Evolutionary conservation across 2,113 vertebrate species (phyloP).

Genomic region (Lagopus muta): DNA sequence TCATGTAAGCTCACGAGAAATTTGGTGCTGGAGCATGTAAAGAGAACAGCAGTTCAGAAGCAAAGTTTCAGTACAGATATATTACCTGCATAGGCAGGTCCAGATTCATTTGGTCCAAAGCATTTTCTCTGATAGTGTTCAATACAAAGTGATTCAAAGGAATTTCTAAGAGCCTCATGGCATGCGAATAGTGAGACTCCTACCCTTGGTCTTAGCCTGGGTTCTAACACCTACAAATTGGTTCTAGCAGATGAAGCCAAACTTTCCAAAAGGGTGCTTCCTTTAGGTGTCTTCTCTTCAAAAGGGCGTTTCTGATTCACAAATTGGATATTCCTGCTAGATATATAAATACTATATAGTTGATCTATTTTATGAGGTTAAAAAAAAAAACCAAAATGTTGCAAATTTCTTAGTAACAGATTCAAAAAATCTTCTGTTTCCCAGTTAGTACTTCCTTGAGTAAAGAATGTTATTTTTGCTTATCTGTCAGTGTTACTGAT

Average conservation of each 20-base stretch:
- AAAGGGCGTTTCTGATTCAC: not conserved
- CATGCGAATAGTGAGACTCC: not conserved
- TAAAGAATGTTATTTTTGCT: not conserved
- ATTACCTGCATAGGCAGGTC: not conserved
- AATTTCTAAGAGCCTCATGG: not conserved
- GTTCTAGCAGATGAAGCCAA: not conserved
- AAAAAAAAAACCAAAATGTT: not conserved
- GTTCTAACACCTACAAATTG: not conserved
- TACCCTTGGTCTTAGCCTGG: not conserved
- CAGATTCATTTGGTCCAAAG: not conserved
- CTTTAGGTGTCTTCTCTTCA: too few species aligned
- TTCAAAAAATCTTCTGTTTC: not conserved
- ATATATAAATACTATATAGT: not conserved
- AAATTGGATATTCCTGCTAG: not conserved
- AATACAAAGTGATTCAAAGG: not conserved
- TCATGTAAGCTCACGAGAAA: not conserved
- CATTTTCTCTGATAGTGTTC: not conserved
- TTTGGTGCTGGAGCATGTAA: not conserved
- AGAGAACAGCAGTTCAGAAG: not conserved
- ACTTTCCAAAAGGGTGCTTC: not conserved
- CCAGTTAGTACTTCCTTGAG: not conserved
- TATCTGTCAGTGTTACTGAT: not conserved
- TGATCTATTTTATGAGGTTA: not conserved
- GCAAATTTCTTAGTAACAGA: not conserved
- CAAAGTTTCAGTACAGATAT: not conserved